Evolutionary conservation across 2,797 vertebrate species (phyloP), one percentile per base, ranked within the genome.

Genomic region (Morus bassanus): DNA sequence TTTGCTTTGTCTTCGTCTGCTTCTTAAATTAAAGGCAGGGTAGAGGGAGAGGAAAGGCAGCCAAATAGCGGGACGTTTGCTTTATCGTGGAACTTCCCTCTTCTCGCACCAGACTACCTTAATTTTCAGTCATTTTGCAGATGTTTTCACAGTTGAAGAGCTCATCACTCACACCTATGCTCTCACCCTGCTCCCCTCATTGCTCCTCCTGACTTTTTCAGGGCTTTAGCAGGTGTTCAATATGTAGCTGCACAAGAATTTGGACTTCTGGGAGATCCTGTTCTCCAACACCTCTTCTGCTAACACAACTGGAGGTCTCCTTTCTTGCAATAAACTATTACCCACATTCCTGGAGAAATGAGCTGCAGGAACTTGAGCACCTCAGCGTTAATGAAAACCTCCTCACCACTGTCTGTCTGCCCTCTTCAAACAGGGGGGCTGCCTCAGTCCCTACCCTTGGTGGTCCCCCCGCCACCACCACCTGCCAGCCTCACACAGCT

Each of bases 161-260:
- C 61, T 89, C 72, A 72, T 96, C 76, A 43, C 41, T 96, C 39
- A 2, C 72, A 73, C 70, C 50, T 80, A 25, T 0, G 2, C 35
- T 69, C 41, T 78, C 31, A 6, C 74, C 46, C n/a, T 56, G 9
- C 53, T 92, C 69, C 76, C 60, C 33, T 65, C 51, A 37, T 63
- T 0, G 0, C 39, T 45, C 39, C 65, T 43, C 27, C 46, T 80
- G 57, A 24, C 65, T 75, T 25, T 85, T 46, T 2, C 41, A 68
- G 33, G 57, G 9, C 78, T 92, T 85, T 65, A 80, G 64, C 94
- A 94, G 88, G 60, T 92, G 86, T 88, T 95, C 75, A 69, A 0
- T 75, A 16, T 94, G 72, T 92, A 78, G 88, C 64, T 93, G 72
- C 61, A 75, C 68, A 93, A 91, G 87, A 95, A 91, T 92, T 65